Conservation (phyloP, 92 coral and sea anemone species). For the Paramuricea clavata region DNA sequence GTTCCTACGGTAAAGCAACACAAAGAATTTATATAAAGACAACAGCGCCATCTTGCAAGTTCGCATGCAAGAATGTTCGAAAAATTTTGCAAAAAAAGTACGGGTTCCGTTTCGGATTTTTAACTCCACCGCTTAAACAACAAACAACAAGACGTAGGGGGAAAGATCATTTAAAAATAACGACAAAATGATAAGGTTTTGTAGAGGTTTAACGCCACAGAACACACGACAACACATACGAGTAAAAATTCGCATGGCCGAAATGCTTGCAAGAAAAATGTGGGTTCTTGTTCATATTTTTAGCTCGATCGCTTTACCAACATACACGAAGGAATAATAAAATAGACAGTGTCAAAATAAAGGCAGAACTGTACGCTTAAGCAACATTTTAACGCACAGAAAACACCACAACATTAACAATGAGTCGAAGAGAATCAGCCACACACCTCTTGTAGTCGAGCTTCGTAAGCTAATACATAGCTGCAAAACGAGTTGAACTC, state of each 20-base stretch:
- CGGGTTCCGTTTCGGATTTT: background rate
- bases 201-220: background rate
- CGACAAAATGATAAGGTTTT: background rate
- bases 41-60: constrained; percentile 44
- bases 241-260: background rate
- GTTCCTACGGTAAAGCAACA: constrained; percentile 73
- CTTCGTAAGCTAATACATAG: constrained; percentile 97
- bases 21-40: constrained; percentile 18
- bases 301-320: background rate
- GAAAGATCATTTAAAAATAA: background rate
- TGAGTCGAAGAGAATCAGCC: background rate
- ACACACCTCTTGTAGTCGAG: constrained; percentile 86
- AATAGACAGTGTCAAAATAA: background rate
- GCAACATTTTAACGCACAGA: background rate
- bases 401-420: background rate
- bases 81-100: background rate
- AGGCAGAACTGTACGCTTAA: background rate
- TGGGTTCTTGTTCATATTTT: background rate
- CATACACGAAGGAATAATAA: background rate
- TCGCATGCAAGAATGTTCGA: background rate
- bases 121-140: background rate
- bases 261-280: background rate
- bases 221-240: constrained; percentile 1
- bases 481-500: constrained; percentile 99
- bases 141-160: background rate